A percentile compares a stretch with the other conserved stretches of the same genome.
Evolutionary conservation across 2,888 invertebrate genomes (phyloP).

Genomic region (Patella caerulea): DNA sequence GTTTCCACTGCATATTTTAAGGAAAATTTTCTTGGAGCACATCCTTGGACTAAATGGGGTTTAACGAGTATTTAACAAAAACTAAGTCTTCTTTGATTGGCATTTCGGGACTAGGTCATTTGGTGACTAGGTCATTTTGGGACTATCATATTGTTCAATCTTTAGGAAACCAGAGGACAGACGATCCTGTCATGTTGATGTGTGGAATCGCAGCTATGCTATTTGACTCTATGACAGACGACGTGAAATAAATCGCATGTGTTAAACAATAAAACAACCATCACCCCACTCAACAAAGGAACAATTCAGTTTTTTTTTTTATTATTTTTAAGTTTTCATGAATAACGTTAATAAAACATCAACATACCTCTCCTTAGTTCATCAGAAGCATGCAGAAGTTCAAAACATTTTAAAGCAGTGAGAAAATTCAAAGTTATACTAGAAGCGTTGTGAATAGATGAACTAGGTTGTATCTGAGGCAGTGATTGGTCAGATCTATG

Average conservation of each 20-base stretch:
- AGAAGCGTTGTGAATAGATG: slow-evolving; percentile 47
- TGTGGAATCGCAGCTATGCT: too few species aligned
- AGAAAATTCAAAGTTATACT: slow-evolving; percentile 79
- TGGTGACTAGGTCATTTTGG: too few species aligned
- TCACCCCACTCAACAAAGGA: neutral
- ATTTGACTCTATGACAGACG: too few species aligned
- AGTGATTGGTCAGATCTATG: slow-evolving; percentile 45
- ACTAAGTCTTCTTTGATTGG: too few species aligned
- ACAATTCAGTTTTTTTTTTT: neutral
- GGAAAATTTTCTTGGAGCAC: too few species aligned
- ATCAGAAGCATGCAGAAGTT: slow-evolving; percentile 78
- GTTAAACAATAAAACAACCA: neutral
- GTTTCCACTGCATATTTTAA: too few species aligned
- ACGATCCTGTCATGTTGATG: too few species aligned
- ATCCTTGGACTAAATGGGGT: too few species aligned
- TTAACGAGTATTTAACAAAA: too few species aligned
- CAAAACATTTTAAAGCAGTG: slow-evolving; percentile 89
- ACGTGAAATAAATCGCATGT: neutral
- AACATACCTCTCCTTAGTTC: slow-evolving; percentile 66
- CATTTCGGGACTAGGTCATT: too few species aligned
- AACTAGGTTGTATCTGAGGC: slow-evolving; percentile 56
- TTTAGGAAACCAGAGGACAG: too few species aligned
- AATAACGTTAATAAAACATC: neutral
- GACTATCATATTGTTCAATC: too few species aligned
- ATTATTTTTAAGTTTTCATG: neutral